phyloP scores from a whole-genome alignment of 2,888 invertebrate genomes.

The Aporophyla nigra region DNA sequence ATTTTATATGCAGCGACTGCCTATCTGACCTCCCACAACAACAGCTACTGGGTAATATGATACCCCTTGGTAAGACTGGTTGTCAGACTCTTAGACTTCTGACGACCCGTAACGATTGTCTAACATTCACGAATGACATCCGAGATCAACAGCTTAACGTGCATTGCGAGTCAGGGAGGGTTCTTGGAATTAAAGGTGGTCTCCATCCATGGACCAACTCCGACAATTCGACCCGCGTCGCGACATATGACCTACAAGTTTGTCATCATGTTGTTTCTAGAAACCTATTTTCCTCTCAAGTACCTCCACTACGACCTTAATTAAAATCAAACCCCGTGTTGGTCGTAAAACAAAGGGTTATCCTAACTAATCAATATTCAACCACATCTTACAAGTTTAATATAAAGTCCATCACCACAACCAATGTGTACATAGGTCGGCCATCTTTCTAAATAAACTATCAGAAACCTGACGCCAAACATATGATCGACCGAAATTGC shows the following conservation, averaged over 20 bases:
- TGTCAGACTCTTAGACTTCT: no score
- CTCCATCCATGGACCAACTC: no score
- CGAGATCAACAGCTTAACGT: no score
- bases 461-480: slow-evolving; percentile 8
- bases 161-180: no score
- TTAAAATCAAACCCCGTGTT: slow-evolving; percentile 24
- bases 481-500: slow-evolving; percentile 38
- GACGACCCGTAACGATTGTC: no score
- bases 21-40: no score
- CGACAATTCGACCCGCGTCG: no score
- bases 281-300: not conserved
- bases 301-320: not conserved
- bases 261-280: not conserved
- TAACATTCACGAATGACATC: no score
- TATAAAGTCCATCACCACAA: slow-evolving; percentile 14
- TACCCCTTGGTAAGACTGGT: no score
- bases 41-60: no score
- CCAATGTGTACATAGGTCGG: slow-evolving; percentile 26
- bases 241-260: not conserved
- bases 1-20: no score
- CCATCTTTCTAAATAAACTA: slow-evolving; percentile 36
- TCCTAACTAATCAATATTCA: slow-evolving; percentile 38
- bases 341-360: slow-evolving; percentile 4
- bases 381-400: slow-evolving; percentile 37
- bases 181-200: no score